phyloP scores from a whole-genome alignment of 2,113 vertebrate species.

The Pelvicachromis taeniatus region DNA sequence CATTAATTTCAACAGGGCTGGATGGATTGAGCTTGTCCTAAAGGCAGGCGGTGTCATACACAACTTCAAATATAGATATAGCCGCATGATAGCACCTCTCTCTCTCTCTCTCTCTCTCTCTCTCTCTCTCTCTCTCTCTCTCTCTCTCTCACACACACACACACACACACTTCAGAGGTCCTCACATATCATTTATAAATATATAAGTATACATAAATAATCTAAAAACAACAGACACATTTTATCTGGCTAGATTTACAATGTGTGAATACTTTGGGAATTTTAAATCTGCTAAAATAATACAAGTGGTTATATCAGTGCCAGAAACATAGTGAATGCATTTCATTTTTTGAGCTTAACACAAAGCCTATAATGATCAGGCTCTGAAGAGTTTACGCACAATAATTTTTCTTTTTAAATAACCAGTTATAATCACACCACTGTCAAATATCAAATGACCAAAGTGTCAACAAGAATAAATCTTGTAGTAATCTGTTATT shows the following conservation, averaged over 20 bases:
- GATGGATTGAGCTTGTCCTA: constrained; percentile 31
- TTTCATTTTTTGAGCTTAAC: background rate
- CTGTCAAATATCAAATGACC: background rate
- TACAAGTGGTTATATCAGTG: background rate
- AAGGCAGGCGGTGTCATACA: constrained; percentile 43
- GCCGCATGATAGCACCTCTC: constrained; percentile 9
- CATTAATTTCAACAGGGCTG: constrained; percentile 37
- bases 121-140: background rate
- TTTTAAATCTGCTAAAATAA: background rate
- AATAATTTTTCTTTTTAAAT: background rate
- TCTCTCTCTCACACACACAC: background rate
- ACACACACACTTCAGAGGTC: background rate
- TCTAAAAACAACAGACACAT: constrained; percentile 1
- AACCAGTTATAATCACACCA: background rate
- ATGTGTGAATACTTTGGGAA: constrained; percentile 4
- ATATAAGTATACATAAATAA: background rate
- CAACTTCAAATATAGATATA: constrained; percentile 55
- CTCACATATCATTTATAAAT: background rate
- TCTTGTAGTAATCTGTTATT: background rate
- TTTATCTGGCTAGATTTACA: background rate
- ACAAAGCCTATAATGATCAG: background rate
- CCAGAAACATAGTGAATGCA: background rate
- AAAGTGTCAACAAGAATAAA: background rate
- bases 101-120: background rate
- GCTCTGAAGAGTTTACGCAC: background rate